Evolutionary conservation across 2,888 invertebrate genomes (phyloP), one percentile per base, ranked within the genome.

Genomic region (Odontocolon sp.): DNA sequence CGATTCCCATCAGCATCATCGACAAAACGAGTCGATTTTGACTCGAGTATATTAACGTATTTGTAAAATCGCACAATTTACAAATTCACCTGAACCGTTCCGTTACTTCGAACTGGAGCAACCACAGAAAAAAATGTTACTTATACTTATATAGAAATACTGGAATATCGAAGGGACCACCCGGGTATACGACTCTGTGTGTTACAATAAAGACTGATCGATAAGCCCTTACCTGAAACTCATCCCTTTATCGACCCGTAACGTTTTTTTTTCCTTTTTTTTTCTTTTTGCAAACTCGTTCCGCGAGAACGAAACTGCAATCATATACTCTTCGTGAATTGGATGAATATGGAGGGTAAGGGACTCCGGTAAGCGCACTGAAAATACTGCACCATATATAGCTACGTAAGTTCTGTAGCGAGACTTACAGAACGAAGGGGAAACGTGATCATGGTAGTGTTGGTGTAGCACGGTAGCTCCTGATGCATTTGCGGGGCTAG

Each of bases 401-500:
- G n/a, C n/a, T n/a, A n/a, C n/a, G n/a, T 18, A 31, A 5, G n/a
- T n/a, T 45, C 14, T 26, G 16, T 21, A 21, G 33, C 42, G 9
- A 18, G 47, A 57, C 23, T 14, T 18, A 33, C 9, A 16, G 33
- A 42, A 18, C 70, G 33, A 61, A 31, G 23, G 45, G 57, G 11
- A 23, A 52, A 36, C 16, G 63, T 52, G 23, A n/a, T 26, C 52
- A 66, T 67, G 70, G 56, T 77, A 61, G 77, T 77, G 80, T 54
- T 50, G 54, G 57, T 73, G 69, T 76, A 80, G n/a, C 50, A 72
- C 84, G 79, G 82, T 83, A 79, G 80, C 78, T 47, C 56, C 61
- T 16, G 42, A 14, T 18, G 31, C 14, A 5, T 28, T 23, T 21
- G 14, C 33, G 57, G 18, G 40, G 11, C 42, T 40, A n/a, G 26